These are phyloP conservation scores for Nomada lathburiana DNA, from an alignment of 2,888 invertebrate genomes.

Conservation along the genomic window DNA sequence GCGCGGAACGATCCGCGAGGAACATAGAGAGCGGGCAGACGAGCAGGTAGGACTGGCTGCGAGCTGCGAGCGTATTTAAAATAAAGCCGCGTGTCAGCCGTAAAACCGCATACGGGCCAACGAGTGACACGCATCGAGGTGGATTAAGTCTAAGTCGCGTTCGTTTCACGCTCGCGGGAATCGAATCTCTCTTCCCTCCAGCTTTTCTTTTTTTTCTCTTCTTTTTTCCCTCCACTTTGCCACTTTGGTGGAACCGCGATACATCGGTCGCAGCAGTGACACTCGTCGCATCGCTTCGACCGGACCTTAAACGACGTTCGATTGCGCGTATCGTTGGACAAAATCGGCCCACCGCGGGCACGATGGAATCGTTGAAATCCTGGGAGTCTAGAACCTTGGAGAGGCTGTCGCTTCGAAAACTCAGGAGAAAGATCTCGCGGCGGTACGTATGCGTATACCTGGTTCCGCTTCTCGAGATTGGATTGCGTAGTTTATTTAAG, in stretches of 20 bases:
- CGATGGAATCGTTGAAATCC: constrained; percentile 67
- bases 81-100: constrained; percentile 58
- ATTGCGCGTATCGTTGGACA: constrained; percentile 7
- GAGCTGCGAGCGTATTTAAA: constrained; percentile 46
- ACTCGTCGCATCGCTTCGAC: constrained; percentile 57
- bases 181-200: constrained; percentile 24
- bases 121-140: constrained; percentile 65
- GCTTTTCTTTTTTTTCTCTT: constrained; percentile 11
- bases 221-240: constrained; percentile 1
- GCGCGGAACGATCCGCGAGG: background rate
- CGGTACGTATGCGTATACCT: constrained; percentile 54
- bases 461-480: background rate
- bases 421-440: constrained; percentile 56
- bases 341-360: background rate
- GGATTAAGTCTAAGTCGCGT: constrained; percentile 69
- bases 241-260: constrained; percentile 22
- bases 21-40: background rate
- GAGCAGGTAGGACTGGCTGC: constrained; percentile 20
- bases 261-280: constrained; percentile 56
- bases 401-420: constrained; percentile 67
- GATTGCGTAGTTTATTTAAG: background rate
- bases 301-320: constrained; percentile 41
- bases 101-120: constrained; percentile 61
- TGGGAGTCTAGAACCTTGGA: constrained; percentile 75
- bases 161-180: constrained; percentile 53